Conservation (phyloP, 2,888 invertebrate genomes). For the Adineta ricciae region DNA sequence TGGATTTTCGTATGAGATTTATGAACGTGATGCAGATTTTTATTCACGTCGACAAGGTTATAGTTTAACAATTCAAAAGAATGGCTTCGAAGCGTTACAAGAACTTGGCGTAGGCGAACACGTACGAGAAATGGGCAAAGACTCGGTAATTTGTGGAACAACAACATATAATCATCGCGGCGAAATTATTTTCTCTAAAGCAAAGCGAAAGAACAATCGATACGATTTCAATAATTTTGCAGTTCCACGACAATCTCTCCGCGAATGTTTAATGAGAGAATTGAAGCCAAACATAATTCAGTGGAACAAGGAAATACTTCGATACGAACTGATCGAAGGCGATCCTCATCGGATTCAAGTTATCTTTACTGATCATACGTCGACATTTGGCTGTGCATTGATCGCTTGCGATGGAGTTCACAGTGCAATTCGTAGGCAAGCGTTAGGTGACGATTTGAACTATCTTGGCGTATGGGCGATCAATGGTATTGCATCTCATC, state of each 20-base stretch:
- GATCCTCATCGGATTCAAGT: neutral
- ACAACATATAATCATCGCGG: neutral
- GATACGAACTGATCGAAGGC: neutral
- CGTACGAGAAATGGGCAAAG: neutral
- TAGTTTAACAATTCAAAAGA: neutral
- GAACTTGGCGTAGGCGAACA: neutral
- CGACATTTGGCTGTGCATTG: neutral
- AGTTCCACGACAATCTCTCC: neutral
- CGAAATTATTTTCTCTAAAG: neutral
- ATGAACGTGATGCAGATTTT: neutral
- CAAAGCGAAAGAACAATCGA: neutral
- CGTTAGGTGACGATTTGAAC: neutral
- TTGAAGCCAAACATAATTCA: neutral
- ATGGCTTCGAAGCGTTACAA: neutral
- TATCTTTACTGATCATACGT: neutral
- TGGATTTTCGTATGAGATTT: neutral
- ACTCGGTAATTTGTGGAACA: neutral
- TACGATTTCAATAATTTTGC: neutral
- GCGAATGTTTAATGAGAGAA: neutral
- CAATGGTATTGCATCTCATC: neutral
- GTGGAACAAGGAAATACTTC: neutral
- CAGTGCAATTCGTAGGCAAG: neutral
- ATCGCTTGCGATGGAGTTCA: neutral
- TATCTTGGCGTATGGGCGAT: neutral
- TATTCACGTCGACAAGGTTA: neutral